phyloP scores from a whole-genome alignment of 2,113 vertebrate genomes.

The Gadus chalcogrammus region DNA sequence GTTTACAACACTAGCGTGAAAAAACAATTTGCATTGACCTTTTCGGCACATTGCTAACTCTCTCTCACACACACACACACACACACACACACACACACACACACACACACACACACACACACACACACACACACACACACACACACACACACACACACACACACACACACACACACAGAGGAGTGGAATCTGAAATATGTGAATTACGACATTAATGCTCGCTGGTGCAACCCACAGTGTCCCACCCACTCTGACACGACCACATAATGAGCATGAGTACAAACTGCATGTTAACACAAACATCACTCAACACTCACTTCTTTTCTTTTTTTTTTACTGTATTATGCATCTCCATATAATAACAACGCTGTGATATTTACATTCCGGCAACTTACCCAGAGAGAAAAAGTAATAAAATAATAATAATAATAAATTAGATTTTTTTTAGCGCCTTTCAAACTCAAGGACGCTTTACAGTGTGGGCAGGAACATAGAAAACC shows the following conservation, averaged over 20 bases:
- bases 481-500: too few species aligned
- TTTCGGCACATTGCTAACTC: constrained; percentile 24
- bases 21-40: constrained; percentile 31
- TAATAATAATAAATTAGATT: neutral
- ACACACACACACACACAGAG: constrained; percentile 29
- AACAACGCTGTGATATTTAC: neutral
- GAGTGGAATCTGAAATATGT: constrained; percentile 58
- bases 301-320: too few species aligned
- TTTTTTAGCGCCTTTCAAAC: neutral
- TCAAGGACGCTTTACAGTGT: too few species aligned
- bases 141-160: constrained; percentile 19
- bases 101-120: constrained; percentile 14
- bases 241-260: constrained; percentile 28
- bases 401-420: neutral
- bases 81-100: constrained; percentile 10
- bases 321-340: too few species aligned
- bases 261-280: neutral
- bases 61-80: constrained; percentile 15
- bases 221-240: constrained; percentile 44
- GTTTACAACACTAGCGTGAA: constrained; percentile 9
- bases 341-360: too few species aligned
- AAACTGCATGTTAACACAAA: too few species aligned
- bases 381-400: neutral
- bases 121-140: constrained; percentile 11
- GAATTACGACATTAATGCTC: constrained; percentile 46